Percentiles rank a stretch among this genome's conserved stretches.
phyloP scores from a whole-genome alignment of 2,113 vertebrate genomes.

The Nothobranchius furzeri region DNA sequence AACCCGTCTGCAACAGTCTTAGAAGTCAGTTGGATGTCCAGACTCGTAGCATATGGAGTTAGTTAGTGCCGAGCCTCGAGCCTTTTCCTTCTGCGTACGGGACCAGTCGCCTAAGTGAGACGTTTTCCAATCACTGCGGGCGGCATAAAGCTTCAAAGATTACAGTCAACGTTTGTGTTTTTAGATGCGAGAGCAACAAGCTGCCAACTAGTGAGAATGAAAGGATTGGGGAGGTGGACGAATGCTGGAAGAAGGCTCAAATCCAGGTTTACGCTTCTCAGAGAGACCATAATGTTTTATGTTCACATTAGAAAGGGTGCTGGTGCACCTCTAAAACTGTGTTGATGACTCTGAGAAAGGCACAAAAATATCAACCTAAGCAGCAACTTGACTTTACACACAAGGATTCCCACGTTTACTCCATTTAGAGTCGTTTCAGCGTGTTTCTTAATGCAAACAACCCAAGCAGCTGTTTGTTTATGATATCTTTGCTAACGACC shows the following conservation, averaged over 20 bases:
- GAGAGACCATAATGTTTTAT: too few relatives aligned
- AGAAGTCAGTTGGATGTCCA: constrained; percentile 75
- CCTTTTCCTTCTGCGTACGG: constrained; percentile 47
- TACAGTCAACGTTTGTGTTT: constrained; percentile 64
- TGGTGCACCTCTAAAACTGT: background rate
- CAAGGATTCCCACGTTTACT: background rate
- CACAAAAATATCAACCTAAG: background rate
- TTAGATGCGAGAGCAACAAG: constrained; percentile 58
- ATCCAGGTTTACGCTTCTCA: constrained; percentile 9
- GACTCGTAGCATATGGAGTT: constrained; percentile 69
- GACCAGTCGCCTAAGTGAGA: constrained; percentile 53
- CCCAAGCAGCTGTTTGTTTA: constrained; percentile 28
- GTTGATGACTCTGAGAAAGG: constrained; percentile 5
- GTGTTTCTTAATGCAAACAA: background rate
- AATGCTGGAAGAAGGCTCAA: constrained; percentile 6
- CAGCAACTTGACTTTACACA: constrained; percentile 4
- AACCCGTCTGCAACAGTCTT: constrained; percentile 59
- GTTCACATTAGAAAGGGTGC: background rate
- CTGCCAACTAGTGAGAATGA: constrained; percentile 51
- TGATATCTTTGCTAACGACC: constrained; percentile 55
- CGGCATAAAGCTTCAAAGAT: constrained; percentile 68
- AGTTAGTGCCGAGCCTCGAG: constrained; percentile 64
- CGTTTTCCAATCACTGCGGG: constrained; percentile 53
- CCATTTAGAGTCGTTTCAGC: background rate
- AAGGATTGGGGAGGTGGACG: constrained; percentile 39